A percentile compares a stretch with the other conserved stretches of the same genome.
phyloP scores from a whole-genome alignment of 2,888 invertebrate genomes.

The Lydus trimaculatus region DNA sequence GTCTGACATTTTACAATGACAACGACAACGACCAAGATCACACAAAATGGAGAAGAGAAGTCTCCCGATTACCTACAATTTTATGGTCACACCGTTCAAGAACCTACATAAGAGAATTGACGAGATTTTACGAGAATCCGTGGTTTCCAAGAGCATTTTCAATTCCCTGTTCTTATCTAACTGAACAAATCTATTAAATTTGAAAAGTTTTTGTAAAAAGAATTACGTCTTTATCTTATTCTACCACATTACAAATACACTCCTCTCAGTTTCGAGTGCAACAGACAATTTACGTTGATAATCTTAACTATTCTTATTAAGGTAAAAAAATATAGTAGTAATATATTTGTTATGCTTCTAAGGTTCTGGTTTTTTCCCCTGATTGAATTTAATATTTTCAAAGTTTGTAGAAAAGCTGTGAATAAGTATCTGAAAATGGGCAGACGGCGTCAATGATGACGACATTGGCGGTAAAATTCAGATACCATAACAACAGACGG shows the following conservation, averaged over 20 bases:
- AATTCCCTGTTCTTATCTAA: conserved; percentile 4
- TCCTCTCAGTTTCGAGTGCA: not conserved
- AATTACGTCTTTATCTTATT: conserved; percentile 4
- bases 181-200: conserved; percentile 7
- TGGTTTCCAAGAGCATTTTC: not conserved
- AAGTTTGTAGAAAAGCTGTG: not conserved
- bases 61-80: not conserved
- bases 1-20: conserved; percentile 26
- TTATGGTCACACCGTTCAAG: conserved; percentile 9
- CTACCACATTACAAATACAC: not conserved
- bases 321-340: not conserved
- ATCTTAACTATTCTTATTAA: not conserved
- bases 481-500: conserved; percentile 28
- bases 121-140: conserved; percentile 1
- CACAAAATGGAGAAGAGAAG: not conserved
- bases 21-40: conserved; percentile 4
- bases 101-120: not conserved
- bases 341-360: not conserved
- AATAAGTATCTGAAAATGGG: not conserved
- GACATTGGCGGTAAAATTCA: conserved; percentile 15
- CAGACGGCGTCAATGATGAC: conserved; percentile 4
- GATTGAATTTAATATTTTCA: not conserved
- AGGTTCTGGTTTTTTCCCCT: too few species aligned
- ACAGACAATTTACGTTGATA: not conserved
- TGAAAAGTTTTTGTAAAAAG: not conserved